Conservation (phyloP, 2,797 vertebrate species). For the Enteromius unitaeniatus region DNA sequence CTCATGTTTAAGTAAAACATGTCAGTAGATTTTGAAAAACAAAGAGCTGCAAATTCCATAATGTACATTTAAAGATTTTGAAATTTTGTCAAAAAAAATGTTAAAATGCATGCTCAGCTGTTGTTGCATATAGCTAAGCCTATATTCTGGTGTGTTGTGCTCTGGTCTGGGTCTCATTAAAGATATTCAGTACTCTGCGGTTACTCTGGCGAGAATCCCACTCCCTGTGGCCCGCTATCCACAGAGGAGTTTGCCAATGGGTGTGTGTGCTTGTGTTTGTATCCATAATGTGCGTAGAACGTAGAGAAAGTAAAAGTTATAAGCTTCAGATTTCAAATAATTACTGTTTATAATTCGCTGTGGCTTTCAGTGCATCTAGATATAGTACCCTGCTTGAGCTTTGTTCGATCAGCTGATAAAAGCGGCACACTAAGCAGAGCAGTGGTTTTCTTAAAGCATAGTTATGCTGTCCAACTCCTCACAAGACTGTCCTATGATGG, state of each 20-base stretch:
- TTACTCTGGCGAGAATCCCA: constrained; percentile 87
- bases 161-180: constrained; percentile 89
- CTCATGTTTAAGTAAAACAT: background rate
- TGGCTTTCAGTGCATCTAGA: constrained; percentile 49
- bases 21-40: background rate
- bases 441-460: constrained; percentile 38
- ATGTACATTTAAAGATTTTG: background rate
- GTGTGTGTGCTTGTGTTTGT: constrained; percentile 56
- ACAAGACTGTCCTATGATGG: constrained; percentile 59
- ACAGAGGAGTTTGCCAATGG: constrained; percentile 65
- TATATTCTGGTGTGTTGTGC: constrained; percentile 72
- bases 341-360: constrained; percentile 39
- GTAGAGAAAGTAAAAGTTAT: constrained; percentile 57
- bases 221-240: constrained; percentile 81
- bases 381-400: constrained; percentile 41
- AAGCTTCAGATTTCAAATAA: constrained; percentile 15
- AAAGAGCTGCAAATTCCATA: background rate
- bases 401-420: constrained; percentile 65
- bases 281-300: constrained; percentile 63
- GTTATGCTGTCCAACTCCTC: constrained; percentile 45
- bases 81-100: too few species aligned
- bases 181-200: constrained; percentile 84
- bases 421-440: constrained; percentile 44
- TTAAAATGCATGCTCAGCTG: background rate
- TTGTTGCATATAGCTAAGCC: constrained; percentile 16